These are phyloP conservation scores for Leptobrachium leishanense DNA, from an alignment of 2,113 vertebrate genomes.

Conservation along the genomic window DNA sequence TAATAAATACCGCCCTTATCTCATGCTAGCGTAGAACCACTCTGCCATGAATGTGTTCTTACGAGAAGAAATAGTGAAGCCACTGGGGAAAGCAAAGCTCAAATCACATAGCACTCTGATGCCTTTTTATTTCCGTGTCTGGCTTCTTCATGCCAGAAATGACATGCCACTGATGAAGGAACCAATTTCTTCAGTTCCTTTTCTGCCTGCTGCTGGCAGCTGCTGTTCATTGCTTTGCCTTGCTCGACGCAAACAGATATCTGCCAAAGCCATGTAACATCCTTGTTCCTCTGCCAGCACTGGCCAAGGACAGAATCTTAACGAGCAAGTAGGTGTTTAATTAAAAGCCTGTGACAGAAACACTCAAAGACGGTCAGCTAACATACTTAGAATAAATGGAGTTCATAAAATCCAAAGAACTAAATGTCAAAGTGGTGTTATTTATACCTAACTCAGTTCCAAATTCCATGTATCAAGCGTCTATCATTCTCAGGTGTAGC, in stretches of 20 bases:
- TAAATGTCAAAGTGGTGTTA: constrained; percentile 49
- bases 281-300: constrained; percentile 34
- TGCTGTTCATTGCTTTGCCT: constrained; percentile 32
- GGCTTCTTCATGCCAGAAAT: constrained; percentile 34
- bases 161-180: constrained; percentile 46
- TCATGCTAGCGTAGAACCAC: neutral
- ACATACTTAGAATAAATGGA: constrained; percentile 50
- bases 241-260: constrained; percentile 33
- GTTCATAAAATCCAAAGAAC: constrained; percentile 51
- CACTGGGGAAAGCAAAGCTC: constrained; percentile 33
- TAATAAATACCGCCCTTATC: too few species aligned
- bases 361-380: constrained; percentile 50
- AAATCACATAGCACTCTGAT: constrained; percentile 39
- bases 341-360: constrained; percentile 52
- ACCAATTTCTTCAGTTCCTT: constrained; percentile 15
- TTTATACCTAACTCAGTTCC: constrained; percentile 51
- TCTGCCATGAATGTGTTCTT: constrained; percentile 31
- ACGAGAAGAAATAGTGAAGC: constrained; percentile 21
- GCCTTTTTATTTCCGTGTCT: constrained; percentile 45
- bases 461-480: constrained; percentile 51
- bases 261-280: constrained; percentile 39
- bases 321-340: constrained; percentile 53
- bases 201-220: constrained; percentile 20
- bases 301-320: constrained; percentile 46
- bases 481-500: constrained; percentile 55